Base-by-base conservation (phyloP, 2,113 vertebrate species). In the Pluvialis apricaria region DNA sequence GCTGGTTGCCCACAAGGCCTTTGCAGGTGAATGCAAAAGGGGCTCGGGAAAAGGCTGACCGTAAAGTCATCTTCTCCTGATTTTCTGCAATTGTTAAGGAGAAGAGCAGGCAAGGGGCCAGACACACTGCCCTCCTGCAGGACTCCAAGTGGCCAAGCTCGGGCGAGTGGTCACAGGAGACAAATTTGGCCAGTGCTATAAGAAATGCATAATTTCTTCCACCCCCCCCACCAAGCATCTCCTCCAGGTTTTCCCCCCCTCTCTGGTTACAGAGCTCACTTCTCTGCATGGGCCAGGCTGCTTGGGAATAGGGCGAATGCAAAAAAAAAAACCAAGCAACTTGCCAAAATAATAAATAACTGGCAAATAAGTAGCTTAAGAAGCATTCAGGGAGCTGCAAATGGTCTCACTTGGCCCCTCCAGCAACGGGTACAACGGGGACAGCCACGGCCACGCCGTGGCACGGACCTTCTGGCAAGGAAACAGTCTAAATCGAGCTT, bases 401-500 rank as follows among this genome's bases (percentile, higher is more conserved):
- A 65, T 2, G 0, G 5, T 22, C 47, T 90, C 25, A 2, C n/a
- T n/a, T 15, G 1, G 40, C 47, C 61, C 10, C 26, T 92, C 29
- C 24, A 51, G 78, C 2, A 8, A 60, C 0, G 1, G 36, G 34
- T 25, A 77, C 10, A 3, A 12, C 10, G 5, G 32, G 34, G 34
- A 61, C 40, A 73, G 49, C 54, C 34, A 5, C 2, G 11, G 49
- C 57, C 40, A 2, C 2, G 2, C 29, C 32, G 13, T 69, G 75
- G 78, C 62, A 88, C 0, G 0, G 76, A 88, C 75, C 86, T 86
- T 86, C 88, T 78, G 89, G 42, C 47, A 76, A 86, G 92, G 94
- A 96, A 97, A 92, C 3, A 0, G 15, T 73, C 96, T 96, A 96
- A 95, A 96, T 95, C 3, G 4, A 64, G 55, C 83, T 86, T 80